A percentile compares a stretch with the other conserved stretches of the same genome.
Conservation (phyloP, 1,140 invertebrate genomes). For the Macrosteles quadrilineatus region DNA sequence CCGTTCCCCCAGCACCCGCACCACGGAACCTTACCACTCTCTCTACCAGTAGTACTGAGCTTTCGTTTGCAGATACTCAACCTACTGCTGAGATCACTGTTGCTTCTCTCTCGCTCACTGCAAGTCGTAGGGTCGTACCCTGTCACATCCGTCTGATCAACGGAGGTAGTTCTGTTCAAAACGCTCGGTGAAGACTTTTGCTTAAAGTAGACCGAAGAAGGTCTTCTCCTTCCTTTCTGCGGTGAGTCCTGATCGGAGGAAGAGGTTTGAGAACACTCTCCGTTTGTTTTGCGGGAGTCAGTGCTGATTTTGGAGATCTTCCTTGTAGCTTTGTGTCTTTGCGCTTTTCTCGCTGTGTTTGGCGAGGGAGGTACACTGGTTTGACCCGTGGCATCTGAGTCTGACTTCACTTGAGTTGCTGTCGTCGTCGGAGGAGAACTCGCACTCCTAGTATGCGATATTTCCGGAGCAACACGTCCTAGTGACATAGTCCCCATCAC, state of each 20-base stretch:
- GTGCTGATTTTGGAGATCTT: conserved; percentile 25
- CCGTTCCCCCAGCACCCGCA: conserved; percentile 58
- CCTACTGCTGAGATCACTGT: conserved; percentile 44
- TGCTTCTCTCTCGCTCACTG: conserved; percentile 40
- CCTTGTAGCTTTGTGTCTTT: conserved; percentile 19
- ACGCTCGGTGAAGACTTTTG: conserved; percentile 5
- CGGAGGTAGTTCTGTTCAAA: conserved; percentile 21
- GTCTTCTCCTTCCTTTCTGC: conserved; percentile 38
- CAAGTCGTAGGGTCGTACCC: conserved; percentile 29
- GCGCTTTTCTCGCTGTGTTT: conserved; percentile 15
- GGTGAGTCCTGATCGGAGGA: conserved; percentile 44
- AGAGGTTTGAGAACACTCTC: conserved; percentile 40
- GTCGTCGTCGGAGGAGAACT: conserved; percentile 24
- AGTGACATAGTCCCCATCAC: conserved; percentile 27
- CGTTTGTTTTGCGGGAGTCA: conserved; percentile 19
- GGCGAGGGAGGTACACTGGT: conserved; percentile 26
- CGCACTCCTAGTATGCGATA: conserved; percentile 4
- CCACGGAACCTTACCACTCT: conserved; percentile 52
- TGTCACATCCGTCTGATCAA: background rate
- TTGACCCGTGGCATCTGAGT: background rate
- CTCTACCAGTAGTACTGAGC: conserved; percentile 42
- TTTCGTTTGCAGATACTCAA: conserved; percentile 41
- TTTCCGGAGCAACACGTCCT: background rate
- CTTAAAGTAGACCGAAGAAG: conserved; percentile 38
- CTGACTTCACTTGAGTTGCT: background rate